Base-by-base conservation (phyloP, 1,140 invertebrate genomes). In the Trissolcus basalis region DNA sequence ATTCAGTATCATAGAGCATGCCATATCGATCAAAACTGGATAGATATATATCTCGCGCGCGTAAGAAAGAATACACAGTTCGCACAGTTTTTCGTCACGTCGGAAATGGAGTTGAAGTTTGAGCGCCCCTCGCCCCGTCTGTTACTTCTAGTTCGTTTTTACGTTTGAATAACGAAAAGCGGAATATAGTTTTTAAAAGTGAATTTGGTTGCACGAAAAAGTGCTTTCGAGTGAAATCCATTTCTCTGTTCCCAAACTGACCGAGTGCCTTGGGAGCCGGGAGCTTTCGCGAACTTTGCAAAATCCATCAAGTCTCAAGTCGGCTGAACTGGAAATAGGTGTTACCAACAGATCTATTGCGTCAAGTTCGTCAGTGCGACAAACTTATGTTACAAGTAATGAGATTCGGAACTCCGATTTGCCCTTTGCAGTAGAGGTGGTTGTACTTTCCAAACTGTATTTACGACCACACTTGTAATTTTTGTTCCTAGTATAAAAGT, bases 161-260 rank as follows among this genome's bases (percentile, higher is more conserved):
- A 16, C 14, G 19, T 58, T 54, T 55, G 50, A 60, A 59, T 60
- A 60, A 60, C 48, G 16, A 19, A 55, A 61, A 15, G 0, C 41
- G 43, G 14, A 11, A 49, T 55, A 43, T 13, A 71, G 36, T 51
- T 71, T 64, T 63, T 27, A 36, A 71, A 71, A 71, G 45, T 71
- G 59, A 71, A 64, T 71, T 71, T 56, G 0, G 15, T 36, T 10
- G 47, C n/a, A 19, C 16, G 47, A 12, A 43, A 53, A 54, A 64
- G 53, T 50, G 56, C 44, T 54, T 43, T 32, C 44, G 4, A 59
- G 49, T 5, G 33, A 58, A 71, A 71, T 59, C 59, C 53, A 74
- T 67, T 74, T 61, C 54, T 35, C 35, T 67, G 47, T 67, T 73
- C 67, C 19, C 64, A 59, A 75, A 64, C 64, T 75, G 72, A 75